These are phyloP conservation scores for Adrianichthys oophorus DNA, from an alignment of 2,797 vertebrate genomes.

Conservation along the genomic window DNA sequence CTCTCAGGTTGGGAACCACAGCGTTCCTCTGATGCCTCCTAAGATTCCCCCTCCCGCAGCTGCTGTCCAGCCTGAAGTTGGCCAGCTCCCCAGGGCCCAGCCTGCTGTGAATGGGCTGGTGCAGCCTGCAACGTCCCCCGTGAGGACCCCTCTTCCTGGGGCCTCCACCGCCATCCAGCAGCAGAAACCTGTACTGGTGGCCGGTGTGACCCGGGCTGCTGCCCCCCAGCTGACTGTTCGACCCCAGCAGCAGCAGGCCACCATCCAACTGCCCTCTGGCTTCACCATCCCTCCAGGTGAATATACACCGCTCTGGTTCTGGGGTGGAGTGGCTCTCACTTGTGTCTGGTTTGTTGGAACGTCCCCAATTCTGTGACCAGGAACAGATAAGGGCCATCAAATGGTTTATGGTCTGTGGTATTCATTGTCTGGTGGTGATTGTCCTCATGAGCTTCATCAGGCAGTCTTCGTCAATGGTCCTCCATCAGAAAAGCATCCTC, in stretches of 20 bases:
- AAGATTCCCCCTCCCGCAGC: constrained; percentile 63
- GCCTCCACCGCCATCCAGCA: constrained; percentile 66
- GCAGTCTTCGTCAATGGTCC: too few species aligned
- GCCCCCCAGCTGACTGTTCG: constrained; percentile 83
- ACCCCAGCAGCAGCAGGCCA: constrained; percentile 84
- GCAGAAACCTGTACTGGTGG: constrained; percentile 73
- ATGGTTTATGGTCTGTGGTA: too few species aligned
- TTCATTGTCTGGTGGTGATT: too few species aligned
- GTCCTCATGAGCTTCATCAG: too few species aligned
- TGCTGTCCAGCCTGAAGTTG: constrained; percentile 51
- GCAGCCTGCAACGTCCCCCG: constrained; percentile 56
- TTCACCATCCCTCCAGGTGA: constrained; percentile 87
- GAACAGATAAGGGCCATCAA: too few species aligned
- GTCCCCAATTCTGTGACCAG: not conserved
- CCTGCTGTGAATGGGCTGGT: constrained; percentile 46
- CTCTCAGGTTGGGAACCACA: constrained; percentile 75
- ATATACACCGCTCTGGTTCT: constrained; percentile 2
- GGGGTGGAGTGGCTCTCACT: not conserved
- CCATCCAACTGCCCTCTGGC: constrained; percentile 86
- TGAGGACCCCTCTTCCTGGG: constrained; percentile 29
- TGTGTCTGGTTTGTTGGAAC: not conserved
- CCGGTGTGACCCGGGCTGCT: constrained; percentile 61
- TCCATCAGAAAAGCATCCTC: too few species aligned
- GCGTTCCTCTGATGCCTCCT: constrained; percentile 62
- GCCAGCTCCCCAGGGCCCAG: constrained; percentile 56